phyloP scores from a whole-genome alignment of 2,113 vertebrate genomes.

The Gallinago jamesoni region DNA sequence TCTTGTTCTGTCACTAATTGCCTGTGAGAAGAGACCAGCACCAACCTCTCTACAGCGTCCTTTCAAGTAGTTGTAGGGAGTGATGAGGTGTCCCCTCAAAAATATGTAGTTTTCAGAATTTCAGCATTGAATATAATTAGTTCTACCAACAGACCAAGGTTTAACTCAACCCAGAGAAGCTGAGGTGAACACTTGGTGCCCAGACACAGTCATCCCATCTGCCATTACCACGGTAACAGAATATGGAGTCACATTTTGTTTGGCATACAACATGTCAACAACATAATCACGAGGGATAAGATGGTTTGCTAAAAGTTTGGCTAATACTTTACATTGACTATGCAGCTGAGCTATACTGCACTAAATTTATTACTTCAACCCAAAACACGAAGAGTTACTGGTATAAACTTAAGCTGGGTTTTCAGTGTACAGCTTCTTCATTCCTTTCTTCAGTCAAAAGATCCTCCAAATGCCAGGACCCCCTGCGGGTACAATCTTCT shows the following conservation, averaged over 20 bases:
- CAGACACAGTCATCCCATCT: not conserved
- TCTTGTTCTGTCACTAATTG: no score
- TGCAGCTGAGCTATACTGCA: not conserved
- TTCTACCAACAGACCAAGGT: not conserved
- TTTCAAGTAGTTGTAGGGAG: no score
- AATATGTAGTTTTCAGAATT: not conserved
- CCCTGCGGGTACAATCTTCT: not conserved
- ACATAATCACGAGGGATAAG: not conserved
- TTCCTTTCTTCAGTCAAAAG: not conserved
- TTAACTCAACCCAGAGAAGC: not conserved
- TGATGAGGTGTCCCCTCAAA: no score
- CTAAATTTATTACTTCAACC: not conserved
- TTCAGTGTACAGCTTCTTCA: not conserved
- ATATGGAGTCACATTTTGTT: not conserved
- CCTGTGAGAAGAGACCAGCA: no score
- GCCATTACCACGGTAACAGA: not conserved
- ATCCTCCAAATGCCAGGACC: not conserved
- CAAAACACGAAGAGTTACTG: not conserved
- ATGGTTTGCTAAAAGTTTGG: not conserved
- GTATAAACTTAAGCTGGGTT: not conserved
- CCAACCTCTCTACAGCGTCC: no score
- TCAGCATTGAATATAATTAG: not conserved
- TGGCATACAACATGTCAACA: not conserved
- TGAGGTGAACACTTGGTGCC: not conserved
- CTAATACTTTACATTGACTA: not conserved